These are phyloP conservation scores for Zaprionus camerounensis DNA, from an alignment of 1,140 invertebrate genomes.

Conservation along the genomic window DNA sequence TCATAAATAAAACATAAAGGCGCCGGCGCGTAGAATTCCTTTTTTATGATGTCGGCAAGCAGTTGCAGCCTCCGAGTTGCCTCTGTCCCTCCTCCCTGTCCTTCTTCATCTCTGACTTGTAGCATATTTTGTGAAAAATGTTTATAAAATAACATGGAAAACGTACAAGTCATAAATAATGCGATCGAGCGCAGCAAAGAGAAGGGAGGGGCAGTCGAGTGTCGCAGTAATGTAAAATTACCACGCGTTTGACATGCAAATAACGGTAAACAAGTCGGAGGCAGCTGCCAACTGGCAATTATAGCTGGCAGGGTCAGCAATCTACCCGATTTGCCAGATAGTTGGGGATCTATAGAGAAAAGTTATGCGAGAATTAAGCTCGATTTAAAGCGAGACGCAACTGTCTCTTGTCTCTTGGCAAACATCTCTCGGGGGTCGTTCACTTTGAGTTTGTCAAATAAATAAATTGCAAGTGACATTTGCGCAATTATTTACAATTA, in stretches of 20 bases:
- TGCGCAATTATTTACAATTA: slow-evolving; percentile 78
- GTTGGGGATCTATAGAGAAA: not conserved
- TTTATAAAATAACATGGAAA: slow-evolving; percentile 80
- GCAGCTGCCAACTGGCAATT: slow-evolving; percentile 45
- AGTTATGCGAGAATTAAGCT: not conserved
- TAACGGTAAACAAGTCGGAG: slow-evolving; percentile 54
- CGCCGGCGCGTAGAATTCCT: slow-evolving; percentile 52
- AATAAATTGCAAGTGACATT: slow-evolving; percentile 73
- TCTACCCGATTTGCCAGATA: slow-evolving; percentile 36
- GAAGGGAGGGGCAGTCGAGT: slow-evolving; percentile 31
- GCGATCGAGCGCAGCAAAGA: slow-evolving; percentile 45
- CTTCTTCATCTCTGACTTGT: slow-evolving; percentile 11
- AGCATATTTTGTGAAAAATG: slow-evolving; percentile 77
- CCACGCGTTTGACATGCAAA: slow-evolving; percentile 79
- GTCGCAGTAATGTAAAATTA: slow-evolving; percentile 79
- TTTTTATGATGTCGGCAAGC: slow-evolving; percentile 55
- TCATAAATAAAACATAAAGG: slow-evolving; percentile 82
- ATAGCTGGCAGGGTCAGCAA: slow-evolving; percentile 16
- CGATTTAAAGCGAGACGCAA: not conserved
- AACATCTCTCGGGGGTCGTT: slow-evolving; percentile 34
- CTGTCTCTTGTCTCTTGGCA: not conserved
- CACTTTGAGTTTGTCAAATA: slow-evolving; percentile 57
- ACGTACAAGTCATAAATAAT: slow-evolving; percentile 83
- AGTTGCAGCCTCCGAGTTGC: slow-evolving; percentile 55
- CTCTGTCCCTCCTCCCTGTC: not conserved